Evolutionary conservation across 2,797 vertebrate species (phyloP).

Genomic region (Rhynchonycteris naso): DNA sequence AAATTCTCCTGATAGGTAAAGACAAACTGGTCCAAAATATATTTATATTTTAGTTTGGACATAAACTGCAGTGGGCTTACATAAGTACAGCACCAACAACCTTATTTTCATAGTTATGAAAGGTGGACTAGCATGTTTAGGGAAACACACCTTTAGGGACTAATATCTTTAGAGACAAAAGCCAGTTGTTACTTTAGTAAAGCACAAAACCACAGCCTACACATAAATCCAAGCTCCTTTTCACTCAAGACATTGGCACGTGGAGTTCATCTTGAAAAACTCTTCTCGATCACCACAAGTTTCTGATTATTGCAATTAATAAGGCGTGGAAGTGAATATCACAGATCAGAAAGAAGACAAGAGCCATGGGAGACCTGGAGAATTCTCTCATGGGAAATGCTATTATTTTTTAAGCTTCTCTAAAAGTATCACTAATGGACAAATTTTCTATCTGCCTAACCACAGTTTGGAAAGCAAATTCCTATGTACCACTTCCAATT

Average conservation of each 20-base stretch:
- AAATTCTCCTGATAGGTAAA: background rate
- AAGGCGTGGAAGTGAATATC: background rate
- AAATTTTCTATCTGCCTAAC: background rate
- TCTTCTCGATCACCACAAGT: background rate
- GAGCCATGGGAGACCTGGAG: background rate
- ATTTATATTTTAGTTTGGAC: background rate
- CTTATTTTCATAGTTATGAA: background rate
- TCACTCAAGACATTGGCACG: background rate
- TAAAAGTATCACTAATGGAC: background rate
- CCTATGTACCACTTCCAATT: constrained; percentile 10
- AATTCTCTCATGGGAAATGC: background rate
- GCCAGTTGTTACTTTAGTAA: background rate
- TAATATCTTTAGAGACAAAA: background rate
- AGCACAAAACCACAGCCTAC: background rate
- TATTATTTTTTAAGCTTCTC: constrained; percentile 18
- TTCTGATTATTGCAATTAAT: constrained; percentile 1
- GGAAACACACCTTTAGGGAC: background rate
- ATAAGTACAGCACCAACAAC: background rate
- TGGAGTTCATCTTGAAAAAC: background rate
- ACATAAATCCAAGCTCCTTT: background rate
- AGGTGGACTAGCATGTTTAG: background rate
- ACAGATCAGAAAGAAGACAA: background rate
- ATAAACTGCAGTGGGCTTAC: background rate
- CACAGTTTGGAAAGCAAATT: constrained; percentile 32
- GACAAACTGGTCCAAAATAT: background rate